Percentiles rank a stretch among this genome's conserved stretches.
Evolutionary conservation across 1,140 invertebrate species (phyloP).

Genomic region (Microplitis mediator): DNA sequence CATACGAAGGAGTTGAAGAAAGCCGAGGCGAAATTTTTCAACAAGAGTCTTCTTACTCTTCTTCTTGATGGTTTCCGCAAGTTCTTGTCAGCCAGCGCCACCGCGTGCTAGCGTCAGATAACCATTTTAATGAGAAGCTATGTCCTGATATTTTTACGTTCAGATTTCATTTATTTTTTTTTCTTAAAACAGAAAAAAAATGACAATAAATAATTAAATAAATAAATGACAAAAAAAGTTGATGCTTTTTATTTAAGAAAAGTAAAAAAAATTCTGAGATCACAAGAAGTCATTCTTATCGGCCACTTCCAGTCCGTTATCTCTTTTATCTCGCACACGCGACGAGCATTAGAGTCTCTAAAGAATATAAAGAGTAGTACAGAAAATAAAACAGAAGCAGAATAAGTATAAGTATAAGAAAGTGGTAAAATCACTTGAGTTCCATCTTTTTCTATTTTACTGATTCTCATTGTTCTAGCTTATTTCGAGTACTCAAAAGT

Average conservation of each 20-base stretch:
- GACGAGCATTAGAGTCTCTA: neutral
- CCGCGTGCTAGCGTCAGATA: too few relatives aligned
- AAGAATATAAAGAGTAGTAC: too few relatives aligned
- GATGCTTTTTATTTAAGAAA: neutral
- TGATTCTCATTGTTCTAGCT: neutral
- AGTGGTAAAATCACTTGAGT: neutral
- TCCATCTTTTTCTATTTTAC: neutral
- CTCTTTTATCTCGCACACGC: constrained; percentile 15
- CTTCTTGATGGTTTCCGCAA: too few relatives aligned
- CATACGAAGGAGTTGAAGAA: neutral
- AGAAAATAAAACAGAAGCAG: too few relatives aligned
- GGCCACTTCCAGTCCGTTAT: neutral
- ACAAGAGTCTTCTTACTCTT: too few relatives aligned
- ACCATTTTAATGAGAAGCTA: neutral
- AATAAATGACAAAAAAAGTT: too few relatives aligned
- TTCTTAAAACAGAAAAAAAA: neutral
- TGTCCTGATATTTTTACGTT: too few relatives aligned
- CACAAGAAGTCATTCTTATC: constrained; percentile 34
- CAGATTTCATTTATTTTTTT: constrained; percentile 8
- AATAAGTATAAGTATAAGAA: neutral
- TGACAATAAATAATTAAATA: neutral
- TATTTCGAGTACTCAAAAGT: neutral
- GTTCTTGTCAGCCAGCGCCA: too few relatives aligned
- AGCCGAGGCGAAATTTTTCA: too few relatives aligned
- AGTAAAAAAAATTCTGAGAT: neutral